Evolutionary conservation across 2,888 invertebrate genomes (phyloP).

Genomic region (Imbricaverruca yamaguchii): DNA sequence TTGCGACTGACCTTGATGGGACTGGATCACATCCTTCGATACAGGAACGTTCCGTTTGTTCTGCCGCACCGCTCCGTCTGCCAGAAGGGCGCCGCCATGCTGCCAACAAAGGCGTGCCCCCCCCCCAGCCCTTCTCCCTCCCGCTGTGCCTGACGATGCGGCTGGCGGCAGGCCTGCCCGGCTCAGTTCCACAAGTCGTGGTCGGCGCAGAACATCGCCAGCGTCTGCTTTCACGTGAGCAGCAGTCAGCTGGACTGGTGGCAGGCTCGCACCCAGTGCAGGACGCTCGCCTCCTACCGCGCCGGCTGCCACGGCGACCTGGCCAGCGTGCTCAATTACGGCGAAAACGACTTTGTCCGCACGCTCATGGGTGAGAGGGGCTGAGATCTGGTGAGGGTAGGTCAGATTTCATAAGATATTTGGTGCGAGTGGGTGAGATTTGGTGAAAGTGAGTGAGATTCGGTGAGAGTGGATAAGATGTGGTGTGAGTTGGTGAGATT

Average conservation of each 20-base stretch:
- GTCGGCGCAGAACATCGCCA: constrained; percentile 17
- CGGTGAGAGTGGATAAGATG: not conserved
- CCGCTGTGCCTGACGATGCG: not conserved
- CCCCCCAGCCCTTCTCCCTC: not conserved
- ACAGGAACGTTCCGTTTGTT: too few species aligned
- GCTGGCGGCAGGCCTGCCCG: not conserved
- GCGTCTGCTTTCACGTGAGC: constrained; percentile 3
- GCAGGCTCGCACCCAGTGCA: not conserved
- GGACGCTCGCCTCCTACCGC: not conserved
- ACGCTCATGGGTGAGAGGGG: not conserved
- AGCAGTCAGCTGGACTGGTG: not conserved
- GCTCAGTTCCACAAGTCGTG: not conserved
- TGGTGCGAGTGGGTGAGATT: too few species aligned
- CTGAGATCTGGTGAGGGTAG: too few species aligned
- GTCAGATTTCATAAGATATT: too few species aligned
- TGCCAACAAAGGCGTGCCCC: too few species aligned
- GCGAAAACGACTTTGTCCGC: constrained; percentile 7
- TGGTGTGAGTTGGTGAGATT: not conserved
- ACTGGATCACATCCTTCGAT: too few species aligned
- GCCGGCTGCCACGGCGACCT: not conserved
- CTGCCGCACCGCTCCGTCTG: too few species aligned
- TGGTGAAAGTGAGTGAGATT: too few species aligned
- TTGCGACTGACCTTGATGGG: too few species aligned
- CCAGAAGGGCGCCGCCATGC: too few species aligned
- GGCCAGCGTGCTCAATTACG: not conserved